A percentile compares a stretch with the other conserved stretches of the same genome.
Conservation (phyloP, 2,888 invertebrate genomes). For the Cephus runcator region DNA sequence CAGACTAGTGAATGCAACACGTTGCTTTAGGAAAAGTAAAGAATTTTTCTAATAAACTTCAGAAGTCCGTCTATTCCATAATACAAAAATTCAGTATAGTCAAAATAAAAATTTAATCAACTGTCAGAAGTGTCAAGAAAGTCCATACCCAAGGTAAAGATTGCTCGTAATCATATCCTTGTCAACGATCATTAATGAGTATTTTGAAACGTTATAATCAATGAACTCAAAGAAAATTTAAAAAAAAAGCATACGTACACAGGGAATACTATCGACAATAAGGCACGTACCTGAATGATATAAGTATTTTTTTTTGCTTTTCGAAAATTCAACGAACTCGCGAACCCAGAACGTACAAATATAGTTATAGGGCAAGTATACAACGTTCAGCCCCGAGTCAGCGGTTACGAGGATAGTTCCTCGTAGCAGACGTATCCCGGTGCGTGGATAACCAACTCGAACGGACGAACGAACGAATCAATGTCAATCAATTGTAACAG, state of each 20-base stretch:
- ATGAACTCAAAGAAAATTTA: neutral
- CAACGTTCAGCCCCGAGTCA: neutral
- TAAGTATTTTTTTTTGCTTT: neutral
- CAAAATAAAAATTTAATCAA: neutral
- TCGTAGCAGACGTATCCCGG: slow-evolving; percentile 24
- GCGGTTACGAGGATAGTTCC: neutral
- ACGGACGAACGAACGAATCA: slow-evolving; percentile 36
- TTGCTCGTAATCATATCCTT: neutral
- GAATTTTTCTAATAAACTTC: neutral
- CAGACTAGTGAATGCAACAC: neutral
- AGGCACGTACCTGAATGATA: slow-evolving; percentile 25
- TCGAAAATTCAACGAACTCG: neutral
- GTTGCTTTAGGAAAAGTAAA: neutral
- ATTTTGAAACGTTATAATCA: neutral
- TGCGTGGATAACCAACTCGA: slow-evolving; percentile 31
- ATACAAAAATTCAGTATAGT: neutral
- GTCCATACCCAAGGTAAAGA: no score
- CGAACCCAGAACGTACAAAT: neutral
- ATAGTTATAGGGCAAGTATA: neutral
- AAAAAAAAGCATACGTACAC: neutral
- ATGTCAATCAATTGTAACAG: slow-evolving; percentile 58
- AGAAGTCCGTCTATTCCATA: neutral
- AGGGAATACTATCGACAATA: neutral
- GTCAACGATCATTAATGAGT: neutral
- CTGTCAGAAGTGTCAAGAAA: neutral